Base-by-base conservation (phyloP, 2,113 vertebrate genomes). In the Mastomys natalensis region DNA sequence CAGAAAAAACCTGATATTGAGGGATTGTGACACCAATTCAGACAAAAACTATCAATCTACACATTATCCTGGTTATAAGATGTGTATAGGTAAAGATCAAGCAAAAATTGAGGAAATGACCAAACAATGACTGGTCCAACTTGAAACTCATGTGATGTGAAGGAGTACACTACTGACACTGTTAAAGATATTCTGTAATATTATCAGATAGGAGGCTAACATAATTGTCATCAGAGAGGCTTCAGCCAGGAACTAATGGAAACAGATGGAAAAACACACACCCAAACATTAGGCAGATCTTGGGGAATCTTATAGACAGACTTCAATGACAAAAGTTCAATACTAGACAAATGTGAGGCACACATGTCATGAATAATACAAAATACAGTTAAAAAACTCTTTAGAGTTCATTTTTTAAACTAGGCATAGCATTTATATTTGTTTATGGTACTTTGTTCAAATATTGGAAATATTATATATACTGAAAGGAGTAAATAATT, bases 361-460 rank as follows among this genome's bases (percentile, higher is more conserved):
- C 37, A n/a, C 1, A 62, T 80, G 55, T 85, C 80, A 94, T 72
- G 0, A 51, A 5, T 29, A 19, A 96, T 72, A 11, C 21, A 53
- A 87, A 74, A 77, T 66, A 0, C 29, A 53, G 88, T 22, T 53
- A 96, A 19, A 74, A 9, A 87, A 55, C n/a, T 55, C 0, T 48
- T 94, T 84, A 40, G 12, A 45, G 15, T 91, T 51, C 10, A 5
- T 87, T 22, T 92, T 88, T 51, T 51, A 51, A 51, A 68, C 8
- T 68, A 89, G 4, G 22, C 7, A 66, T 77, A n/a, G 5, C 60
- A 45, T 77, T 88, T 92, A 31, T 1, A 60, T 62, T 9, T 1
- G 2, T 82, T 37, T 7, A 62, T 94, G 51, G 94, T 80, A 1
- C 48, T 94, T 94, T 97, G 10, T 21, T 91, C 94, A 94, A 96